Conservation (phyloP, 2,113 vertebrate species). For the Azemiops feae region DNA sequence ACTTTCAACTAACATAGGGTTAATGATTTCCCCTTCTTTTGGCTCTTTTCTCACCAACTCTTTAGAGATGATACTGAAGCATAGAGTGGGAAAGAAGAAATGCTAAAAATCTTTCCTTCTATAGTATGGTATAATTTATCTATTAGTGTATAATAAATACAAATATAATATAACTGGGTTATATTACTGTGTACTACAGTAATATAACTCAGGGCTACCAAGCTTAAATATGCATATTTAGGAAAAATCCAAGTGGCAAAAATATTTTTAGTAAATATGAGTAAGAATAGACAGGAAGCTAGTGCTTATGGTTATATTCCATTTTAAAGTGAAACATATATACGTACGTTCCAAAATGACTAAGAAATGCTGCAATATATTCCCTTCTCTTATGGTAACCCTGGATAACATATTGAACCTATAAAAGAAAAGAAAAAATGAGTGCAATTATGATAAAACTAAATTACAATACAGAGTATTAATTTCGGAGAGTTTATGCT, state of each 20-base stretch:
- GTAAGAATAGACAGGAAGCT: not conserved
- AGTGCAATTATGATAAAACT: conserved; percentile 29
- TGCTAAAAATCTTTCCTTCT: not conserved
- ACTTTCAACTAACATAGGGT: not conserved
- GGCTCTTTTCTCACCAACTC: not conserved
- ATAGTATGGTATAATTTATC: not conserved
- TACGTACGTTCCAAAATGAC: conserved; percentile 98
- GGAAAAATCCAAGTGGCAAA: not conserved
- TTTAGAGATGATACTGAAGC: not conserved
- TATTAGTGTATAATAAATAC: not conserved
- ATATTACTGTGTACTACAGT: not conserved
- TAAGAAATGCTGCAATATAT: conserved; percentile 97
- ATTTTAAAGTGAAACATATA: conserved; percentile 3
- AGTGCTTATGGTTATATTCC: not conserved
- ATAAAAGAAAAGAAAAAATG: conserved; percentile 43
- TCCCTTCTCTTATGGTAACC: conserved; percentile 98
- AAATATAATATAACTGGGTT: not conserved
- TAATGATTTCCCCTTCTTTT: not conserved
- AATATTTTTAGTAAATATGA: not conserved
- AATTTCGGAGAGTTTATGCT: not conserved
- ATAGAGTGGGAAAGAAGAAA: not conserved
- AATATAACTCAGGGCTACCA: not conserved
- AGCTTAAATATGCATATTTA: not conserved
- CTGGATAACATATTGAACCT: conserved; percentile 99
- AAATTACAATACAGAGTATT: not conserved